phyloP scores from a whole-genome alignment of 2,113 vertebrate genomes.

The Misgurnus anguillicaudatus region DNA sequence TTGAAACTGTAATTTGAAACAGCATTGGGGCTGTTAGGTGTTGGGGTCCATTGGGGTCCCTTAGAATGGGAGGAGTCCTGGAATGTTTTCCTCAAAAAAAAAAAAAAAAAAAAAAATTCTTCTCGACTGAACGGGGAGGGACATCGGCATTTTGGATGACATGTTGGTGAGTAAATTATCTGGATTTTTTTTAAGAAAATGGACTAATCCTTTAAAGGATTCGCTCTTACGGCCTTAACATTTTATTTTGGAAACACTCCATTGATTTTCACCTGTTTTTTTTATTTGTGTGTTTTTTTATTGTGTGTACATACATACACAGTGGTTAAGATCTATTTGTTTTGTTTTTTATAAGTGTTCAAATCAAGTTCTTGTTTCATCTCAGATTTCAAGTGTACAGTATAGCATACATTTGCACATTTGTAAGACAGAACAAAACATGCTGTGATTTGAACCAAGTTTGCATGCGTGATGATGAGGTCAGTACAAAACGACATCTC shows the following conservation, averaged over 20 bases:
- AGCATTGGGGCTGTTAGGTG: no score
- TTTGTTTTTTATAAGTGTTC: neutral
- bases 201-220: no score
- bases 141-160: no score
- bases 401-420: constrained; percentile 25
- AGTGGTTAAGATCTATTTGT: neutral
- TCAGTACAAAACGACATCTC: neutral
- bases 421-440: neutral
- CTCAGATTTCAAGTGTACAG: constrained; percentile 1
- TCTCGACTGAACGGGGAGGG: no score
- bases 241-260: constrained; percentile 15
- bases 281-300: neutral
- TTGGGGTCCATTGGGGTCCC: no score
- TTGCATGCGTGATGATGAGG: constrained; percentile 1
- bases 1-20: no score
- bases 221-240: neutral
- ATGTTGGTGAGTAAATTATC: no score
- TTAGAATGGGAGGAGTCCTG: no score
- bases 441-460: neutral
- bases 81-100: no score
- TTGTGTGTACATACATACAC: no score
- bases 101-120: no score
- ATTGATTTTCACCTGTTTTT: neutral
- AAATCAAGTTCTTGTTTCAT: neutral
- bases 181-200: no score